Base-by-base conservation (phyloP, 2,888 invertebrate genomes). In the Apotomis capreana region DNA sequence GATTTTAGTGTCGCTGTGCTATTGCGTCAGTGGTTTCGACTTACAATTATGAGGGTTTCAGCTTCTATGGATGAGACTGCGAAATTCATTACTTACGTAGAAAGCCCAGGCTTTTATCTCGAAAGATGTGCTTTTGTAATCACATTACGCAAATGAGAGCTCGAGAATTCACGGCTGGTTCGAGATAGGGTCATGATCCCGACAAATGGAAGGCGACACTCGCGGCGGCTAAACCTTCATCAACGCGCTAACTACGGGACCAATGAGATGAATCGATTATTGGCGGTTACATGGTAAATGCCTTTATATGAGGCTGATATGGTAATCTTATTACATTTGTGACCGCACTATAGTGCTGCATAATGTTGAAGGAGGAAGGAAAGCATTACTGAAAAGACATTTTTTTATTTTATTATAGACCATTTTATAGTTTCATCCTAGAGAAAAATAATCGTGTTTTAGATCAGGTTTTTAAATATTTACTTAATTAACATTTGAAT, bases 51-150 rank as follows among this genome's bases (percentile, higher is more conserved):
- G 86, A 85, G 81, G 83, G 83, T 84, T 82, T 84, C 81, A 84
- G 81, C 80, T 81, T 83, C 79, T 82, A 83, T 83, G 78, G 84
- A 87, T 85, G 84, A 85, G 84, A 84, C 85, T 85, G 85, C 79
- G 81, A 86, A 90, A 90, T 91, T 91, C 91, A 91, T 92, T 91
- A 92, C 91, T 91, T 90, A 89, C 87, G 87, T 87, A 87, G 87
- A 86, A 85, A 91, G 87, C 88, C 86, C 81, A 84, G 85, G 88
- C 88, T 91, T 91, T 91, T 91, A 91, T 91, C 91, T 89, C 87
- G 79, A 87, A 89, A 87, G 91, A 92, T 92, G 90, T 92, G 90
- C 92, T 91, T 91, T 92, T 91, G 92, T 92, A 92, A 92, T 92
- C 91, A 91, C 91, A 92, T 91, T 92, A 92, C 90, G 91, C 87